Percentiles rank a stretch among this genome's conserved stretches.
These are phyloP conservation scores for Natator depressus DNA, from an alignment of 2,113 vertebrate genomes.

Conservation along the genomic window DNA sequence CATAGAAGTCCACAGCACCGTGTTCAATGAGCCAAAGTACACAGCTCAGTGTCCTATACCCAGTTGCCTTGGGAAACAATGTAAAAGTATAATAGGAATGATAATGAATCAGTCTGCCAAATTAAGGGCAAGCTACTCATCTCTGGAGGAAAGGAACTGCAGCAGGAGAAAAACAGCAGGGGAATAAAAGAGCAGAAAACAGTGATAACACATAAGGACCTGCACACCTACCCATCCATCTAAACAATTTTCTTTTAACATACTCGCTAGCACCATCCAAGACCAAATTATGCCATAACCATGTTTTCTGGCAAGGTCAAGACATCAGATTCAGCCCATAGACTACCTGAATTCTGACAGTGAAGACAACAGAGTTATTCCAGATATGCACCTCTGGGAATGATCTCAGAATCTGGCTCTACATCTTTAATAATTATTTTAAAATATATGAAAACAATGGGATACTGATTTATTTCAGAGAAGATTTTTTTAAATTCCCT, in stretches of 20 bases:
- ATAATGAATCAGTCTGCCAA: background rate
- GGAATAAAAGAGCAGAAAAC: fast-evolving
- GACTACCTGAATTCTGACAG: background rate
- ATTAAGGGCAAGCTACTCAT: background rate
- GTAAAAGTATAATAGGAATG: background rate
- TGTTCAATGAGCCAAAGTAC: background rate
- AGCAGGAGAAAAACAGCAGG: background rate
- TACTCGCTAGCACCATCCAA: background rate
- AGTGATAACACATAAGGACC: background rate
- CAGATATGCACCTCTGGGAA: background rate
- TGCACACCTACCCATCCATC: background rate
- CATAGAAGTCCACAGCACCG: background rate
- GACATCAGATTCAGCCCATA: background rate
- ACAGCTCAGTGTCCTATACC: background rate
- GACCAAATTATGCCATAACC: background rate
- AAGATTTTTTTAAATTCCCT: background rate
- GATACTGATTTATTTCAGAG: background rate
- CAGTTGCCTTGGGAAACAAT: background rate
- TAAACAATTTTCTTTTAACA: background rate
- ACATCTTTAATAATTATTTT: background rate
- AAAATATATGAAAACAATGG: background rate
- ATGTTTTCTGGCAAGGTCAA: background rate
- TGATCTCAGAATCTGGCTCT: background rate
- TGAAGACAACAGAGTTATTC: background rate
- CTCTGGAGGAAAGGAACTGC: background rate